phyloP scores from a whole-genome alignment of 1,140 invertebrate genomes.

The Globodera rostochiensis region DNA sequence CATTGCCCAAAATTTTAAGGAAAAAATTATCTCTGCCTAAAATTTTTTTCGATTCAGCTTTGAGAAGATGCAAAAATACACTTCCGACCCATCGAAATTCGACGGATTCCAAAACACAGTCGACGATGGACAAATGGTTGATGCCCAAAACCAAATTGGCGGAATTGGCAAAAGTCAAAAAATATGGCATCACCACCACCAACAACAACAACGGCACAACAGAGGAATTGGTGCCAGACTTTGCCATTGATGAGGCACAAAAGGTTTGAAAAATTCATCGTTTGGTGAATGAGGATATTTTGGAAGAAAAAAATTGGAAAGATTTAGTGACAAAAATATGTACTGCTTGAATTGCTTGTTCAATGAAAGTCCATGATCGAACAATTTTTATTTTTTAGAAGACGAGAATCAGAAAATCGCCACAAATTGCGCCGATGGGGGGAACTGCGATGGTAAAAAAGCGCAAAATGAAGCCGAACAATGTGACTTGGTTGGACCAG shows the following conservation, averaged over 20 bases:
- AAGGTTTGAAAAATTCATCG: background rate
- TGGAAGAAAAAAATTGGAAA: no score
- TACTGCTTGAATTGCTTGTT: no score
- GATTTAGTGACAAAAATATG: no score
- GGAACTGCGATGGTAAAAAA: background rate
- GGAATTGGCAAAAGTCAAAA: background rate
- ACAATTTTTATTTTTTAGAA: no score
- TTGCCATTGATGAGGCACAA: background rate
- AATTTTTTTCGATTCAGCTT: background rate
- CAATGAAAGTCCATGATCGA: background rate
- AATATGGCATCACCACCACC: no score
- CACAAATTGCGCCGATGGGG: background rate
- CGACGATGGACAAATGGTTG: constrained; percentile 9
- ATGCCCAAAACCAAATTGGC: background rate
- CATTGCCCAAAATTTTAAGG: no score
- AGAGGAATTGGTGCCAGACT: background rate
- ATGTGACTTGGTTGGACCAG: constrained; percentile 1
- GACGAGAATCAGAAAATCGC: background rate
- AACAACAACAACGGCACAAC: background rate
- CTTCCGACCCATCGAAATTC: background rate
- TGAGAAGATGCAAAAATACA: background rate
- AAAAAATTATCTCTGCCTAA: no score
- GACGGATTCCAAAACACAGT: background rate
- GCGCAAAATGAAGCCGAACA: background rate
- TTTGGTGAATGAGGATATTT: no score